Base-by-base conservation (phyloP, 1,140 invertebrate species). In the Philotrypesis tridentata region DNA sequence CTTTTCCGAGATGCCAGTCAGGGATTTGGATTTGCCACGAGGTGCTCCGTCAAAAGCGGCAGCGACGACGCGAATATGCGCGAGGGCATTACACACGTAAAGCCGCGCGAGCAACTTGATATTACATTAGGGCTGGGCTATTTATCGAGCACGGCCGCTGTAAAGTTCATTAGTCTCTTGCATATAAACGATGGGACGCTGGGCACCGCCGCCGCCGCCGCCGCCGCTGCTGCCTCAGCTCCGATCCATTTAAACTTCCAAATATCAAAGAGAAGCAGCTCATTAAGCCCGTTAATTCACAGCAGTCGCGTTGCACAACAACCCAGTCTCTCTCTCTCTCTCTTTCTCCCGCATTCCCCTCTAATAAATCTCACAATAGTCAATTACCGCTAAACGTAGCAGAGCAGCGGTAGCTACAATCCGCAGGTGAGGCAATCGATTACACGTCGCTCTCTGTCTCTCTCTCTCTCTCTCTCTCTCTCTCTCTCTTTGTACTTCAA, bases 331-430 rank as follows among this genome's bases (percentile, higher is more conserved):
- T 14, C n/a, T n/a, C n/a, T n/a, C n/a, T n/a, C n/a, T n/a, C n/a
- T n/a, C n/a, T n/a, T n/a, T n/a, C n/a, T n/a, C n/a, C n/a, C 6
- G 48, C 48, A 55, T 55, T 55, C 21, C 21, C 48, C 48, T 55
- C 48, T 55, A 65, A 76, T 76, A 76, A 76, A 76, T 76, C 60
- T 76, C 31, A 63, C 60, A 76, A 76, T 76, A 65, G 55, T 76
- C 73, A 76, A 76, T 76, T 76, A 76, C 73, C 3, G 33, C 7
- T n/a, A 23, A 61, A 33, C 31, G 31, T 29, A 23, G 27, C 27
- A 29, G 14, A 25, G 61, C n/a, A 23, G 61, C 61, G 25, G 27
- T 14, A 21, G 12, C 43, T 55, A 55, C 48, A 5, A 5, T 37
- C 33, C 33, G 33, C 23, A 65, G 61, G 68, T 63, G 55, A 75